These are phyloP conservation scores for Catharus bicknelli DNA, from an alignment of 2,113 vertebrate species.

Conservation along the genomic window DNA sequence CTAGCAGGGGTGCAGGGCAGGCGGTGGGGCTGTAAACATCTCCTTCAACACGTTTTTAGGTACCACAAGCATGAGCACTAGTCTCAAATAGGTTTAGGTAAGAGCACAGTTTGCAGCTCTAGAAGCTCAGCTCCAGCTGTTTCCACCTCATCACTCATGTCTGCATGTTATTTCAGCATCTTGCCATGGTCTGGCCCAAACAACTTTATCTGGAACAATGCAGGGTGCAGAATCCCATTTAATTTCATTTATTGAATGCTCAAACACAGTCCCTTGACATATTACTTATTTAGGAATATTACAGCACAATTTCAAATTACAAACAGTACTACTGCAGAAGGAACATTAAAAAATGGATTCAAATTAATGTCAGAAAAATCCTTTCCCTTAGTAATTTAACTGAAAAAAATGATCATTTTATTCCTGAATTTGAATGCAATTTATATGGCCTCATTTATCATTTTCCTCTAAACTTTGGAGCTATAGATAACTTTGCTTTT, in stretches of 20 bases:
- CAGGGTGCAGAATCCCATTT: not conserved
- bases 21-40: not conserved
- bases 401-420: not conserved
- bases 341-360: not conserved
- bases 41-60: not conserved
- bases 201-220: not conserved
- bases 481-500: not conserved
- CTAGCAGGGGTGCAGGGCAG: not conserved
- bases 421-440: not conserved
- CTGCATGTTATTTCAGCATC: not conserved
- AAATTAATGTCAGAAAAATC: not conserved
- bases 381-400: not conserved
- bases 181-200: not conserved
- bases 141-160: not conserved
- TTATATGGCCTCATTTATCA: not conserved
- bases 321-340: not conserved
- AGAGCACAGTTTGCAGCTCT: not conserved
- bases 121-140: not conserved
- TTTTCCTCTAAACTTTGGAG: not conserved
- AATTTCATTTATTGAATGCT: not conserved
- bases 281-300: slow-evolving; percentile 9
- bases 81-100: not conserved
- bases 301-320: not conserved
- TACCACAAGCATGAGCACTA: not conserved
- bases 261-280: not conserved